Evolutionary conservation across 2,888 invertebrate species (phyloP), one percentile per base, ranked within the genome.

Genomic region (Nomada fabriciana): DNA sequence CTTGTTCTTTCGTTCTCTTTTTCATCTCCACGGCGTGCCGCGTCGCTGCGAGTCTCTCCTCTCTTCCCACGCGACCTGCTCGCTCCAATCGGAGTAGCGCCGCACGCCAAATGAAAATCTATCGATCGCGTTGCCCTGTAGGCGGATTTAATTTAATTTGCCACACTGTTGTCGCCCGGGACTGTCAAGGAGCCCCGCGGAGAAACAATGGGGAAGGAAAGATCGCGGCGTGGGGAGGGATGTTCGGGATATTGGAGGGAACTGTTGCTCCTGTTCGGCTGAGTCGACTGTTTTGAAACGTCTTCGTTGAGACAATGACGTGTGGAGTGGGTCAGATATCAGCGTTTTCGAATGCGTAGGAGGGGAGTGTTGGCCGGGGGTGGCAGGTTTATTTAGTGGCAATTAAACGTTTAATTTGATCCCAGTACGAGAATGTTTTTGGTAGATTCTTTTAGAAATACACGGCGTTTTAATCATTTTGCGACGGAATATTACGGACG

Each of bases 111-210:
- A 89, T 89, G 89, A 89, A 89, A 89, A 89, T 89, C 89, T 89
- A 89, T 89, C 85, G 89, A 88, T 89, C 85, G 88, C 75, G 63
- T 75, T 84, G 83, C 84, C 78, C 86, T 84, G 83, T 86, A 85
- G 89, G 85, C 88, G 83, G 88, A 88, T 89, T 89, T 89, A 88
- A 89, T 89, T 89, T 88, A 89, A 89, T 89, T 89, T 89, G 85
- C 88, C 85, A 80, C 88, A 76, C 82, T 85, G 88, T 89, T 85
- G 86, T 87, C 85, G 86, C 82, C 67, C 63, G 82, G 74, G 78
- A 82, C 85, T 76, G 77, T 75, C 79, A 73, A 78, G 83, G 53
- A 75, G 72, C 50, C 70, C 11, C 47, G 50, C 53, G 18, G 57
- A 52, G 59, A 29, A 50, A 60, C 60, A 59, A 9, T 2, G 53